These are phyloP conservation scores for Microctenopoma steveboyesi DNA, from an alignment of 2,797 vertebrate genomes.

Conservation along the genomic window DNA sequence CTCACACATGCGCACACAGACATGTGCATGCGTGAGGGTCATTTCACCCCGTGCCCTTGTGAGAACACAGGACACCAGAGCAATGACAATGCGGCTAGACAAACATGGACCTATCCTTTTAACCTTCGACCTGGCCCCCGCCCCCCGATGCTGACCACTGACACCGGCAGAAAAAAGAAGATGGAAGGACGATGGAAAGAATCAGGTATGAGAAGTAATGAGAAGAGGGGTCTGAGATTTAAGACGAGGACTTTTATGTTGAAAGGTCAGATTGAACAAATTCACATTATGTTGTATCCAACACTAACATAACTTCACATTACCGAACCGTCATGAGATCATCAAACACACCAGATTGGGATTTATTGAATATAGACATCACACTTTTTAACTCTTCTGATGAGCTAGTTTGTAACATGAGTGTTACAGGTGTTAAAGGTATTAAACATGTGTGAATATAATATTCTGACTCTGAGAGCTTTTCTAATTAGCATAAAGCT, in stretches of 20 bases:
- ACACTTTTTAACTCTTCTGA: too few species aligned
- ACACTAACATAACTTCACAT: background rate
- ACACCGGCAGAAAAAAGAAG: slow-evolving; percentile 22
- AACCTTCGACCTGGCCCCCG: slow-evolving; percentile 49
- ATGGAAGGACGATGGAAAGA: background rate
- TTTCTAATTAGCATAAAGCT: too few species aligned
- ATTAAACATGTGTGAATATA: too few species aligned
- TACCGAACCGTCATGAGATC: background rate
- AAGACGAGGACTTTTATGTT: background rate
- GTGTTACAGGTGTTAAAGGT: too few species aligned
- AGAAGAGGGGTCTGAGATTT: background rate
- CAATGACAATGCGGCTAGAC: slow-evolving; percentile 51
- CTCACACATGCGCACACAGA: background rate
- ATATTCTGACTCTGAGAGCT: too few species aligned
- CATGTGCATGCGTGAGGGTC: background rate
- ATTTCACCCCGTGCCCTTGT: slow-evolving; percentile 2
- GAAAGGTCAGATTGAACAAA: background rate
- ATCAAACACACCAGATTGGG: background rate
- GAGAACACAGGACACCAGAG: slow-evolving; percentile 36
- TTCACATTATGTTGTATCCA: background rate
- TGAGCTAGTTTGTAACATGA: too few species aligned
- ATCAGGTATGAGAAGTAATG: background rate
- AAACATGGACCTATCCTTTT: slow-evolving; percentile 68
- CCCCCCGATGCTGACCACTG: slow-evolving; percentile 18
- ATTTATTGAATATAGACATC: background rate